Conservation (phyloP, 2,113 vertebrate species). For the Salvelinus namaycush region DNA sequence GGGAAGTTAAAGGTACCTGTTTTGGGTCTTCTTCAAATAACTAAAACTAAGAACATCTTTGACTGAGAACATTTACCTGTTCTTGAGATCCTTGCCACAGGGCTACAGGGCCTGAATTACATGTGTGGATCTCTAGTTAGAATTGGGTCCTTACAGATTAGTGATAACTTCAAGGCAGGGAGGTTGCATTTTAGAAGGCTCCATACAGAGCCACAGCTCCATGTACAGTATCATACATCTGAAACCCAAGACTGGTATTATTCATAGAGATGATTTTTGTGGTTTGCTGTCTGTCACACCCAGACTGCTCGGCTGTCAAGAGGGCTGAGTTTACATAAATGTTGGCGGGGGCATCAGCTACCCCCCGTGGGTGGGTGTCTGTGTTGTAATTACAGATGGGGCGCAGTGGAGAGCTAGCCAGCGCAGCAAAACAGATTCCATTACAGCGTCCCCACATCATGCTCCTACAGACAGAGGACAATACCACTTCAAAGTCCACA, state of each 20-base stretch:
- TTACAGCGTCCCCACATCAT: constrained; percentile 76
- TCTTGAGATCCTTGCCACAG: no score
- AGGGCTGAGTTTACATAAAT: constrained; percentile 84
- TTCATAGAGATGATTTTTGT: constrained; percentile 81
- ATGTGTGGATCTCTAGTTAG: not conserved
- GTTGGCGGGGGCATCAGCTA: constrained; percentile 74
- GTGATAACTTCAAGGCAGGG: not conserved
- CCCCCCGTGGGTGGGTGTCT: constrained; percentile 74
- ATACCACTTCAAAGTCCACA: constrained; percentile 69
- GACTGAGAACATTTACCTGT: no score
- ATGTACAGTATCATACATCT: constrained; percentile 32
- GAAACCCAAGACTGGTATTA: constrained; percentile 74
- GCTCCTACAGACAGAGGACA: not conserved
- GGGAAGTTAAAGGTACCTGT: constrained; percentile 62
- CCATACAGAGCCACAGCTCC: not conserved
- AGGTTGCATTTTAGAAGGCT: not conserved
- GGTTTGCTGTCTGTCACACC: constrained; percentile 78
- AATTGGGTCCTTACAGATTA: not conserved
- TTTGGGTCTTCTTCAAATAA: not conserved
- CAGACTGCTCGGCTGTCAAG: constrained; percentile 79
- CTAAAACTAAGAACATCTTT: no score
- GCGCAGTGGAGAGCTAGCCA: constrained; percentile 81
- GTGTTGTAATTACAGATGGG: constrained; percentile 86
- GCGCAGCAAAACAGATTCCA: constrained; percentile 83
- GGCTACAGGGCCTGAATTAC: not conserved